These are phyloP conservation scores for Cebidichthys violaceus DNA, from an alignment of 2,113 vertebrate species.

Conservation along the genomic window DNA sequence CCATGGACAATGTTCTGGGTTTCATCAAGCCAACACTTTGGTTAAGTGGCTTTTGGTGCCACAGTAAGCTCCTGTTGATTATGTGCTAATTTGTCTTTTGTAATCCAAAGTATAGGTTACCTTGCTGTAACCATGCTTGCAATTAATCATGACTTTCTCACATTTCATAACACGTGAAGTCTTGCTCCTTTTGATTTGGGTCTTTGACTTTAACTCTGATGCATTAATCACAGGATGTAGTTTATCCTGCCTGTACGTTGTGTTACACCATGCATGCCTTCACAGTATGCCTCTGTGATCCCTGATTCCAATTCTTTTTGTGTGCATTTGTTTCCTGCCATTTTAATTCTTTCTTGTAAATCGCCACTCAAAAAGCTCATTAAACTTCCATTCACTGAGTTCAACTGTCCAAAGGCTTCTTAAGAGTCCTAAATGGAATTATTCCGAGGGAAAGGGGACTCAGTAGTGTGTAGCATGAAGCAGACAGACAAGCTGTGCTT, in stretches of 20 bases:
- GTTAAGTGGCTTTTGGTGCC: conserved; percentile 9
- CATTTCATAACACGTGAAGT: background rate
- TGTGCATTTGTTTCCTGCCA: background rate
- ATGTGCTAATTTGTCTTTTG: background rate
- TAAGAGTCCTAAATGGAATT: conserved; percentile 7
- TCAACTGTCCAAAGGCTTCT: conserved; percentile 3
- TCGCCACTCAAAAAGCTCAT: background rate
- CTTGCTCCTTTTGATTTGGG: too few relatives aligned
- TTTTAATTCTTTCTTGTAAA: conserved; percentile 8
- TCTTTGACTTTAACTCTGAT: background rate
- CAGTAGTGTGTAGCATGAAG: background rate
- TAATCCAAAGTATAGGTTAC: background rate
- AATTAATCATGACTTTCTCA: background rate
- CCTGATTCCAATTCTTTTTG: conserved; percentile 2
- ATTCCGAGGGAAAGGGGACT: background rate
- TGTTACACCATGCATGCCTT: background rate
- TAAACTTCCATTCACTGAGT: conserved; percentile 3
- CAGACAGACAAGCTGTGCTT: conserved; percentile 32
- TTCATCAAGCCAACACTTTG: conserved; percentile 23
- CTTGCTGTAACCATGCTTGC: background rate
- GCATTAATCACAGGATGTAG: background rate
- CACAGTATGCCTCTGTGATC: background rate
- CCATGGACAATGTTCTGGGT: conserved; percentile 34
- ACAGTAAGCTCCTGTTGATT: background rate
- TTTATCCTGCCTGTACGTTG: background rate